Evolutionary conservation across 2,888 invertebrate genomes (phyloP), one percentile per base, ranked within the genome.

Genomic region (Dorcus parallelipipedus): DNA sequence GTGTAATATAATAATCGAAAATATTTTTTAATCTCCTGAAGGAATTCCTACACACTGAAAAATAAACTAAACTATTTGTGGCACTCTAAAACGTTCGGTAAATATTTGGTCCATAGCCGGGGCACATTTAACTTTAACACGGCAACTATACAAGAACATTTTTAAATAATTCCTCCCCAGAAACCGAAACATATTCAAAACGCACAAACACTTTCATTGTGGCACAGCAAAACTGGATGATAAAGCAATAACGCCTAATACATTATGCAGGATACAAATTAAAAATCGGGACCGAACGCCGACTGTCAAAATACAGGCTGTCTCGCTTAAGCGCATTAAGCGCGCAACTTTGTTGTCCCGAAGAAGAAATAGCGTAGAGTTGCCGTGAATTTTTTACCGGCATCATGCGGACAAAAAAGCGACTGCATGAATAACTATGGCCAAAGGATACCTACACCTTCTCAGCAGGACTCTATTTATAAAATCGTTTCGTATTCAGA

Each of bases 251-350:
- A 55, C 61, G 56, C 23, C 58, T 54, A 58, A 55, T 57, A 56
- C 48, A 60, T 62, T 64, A 62, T 64, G 62, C 62, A 59, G 57
- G 58, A 55, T 52, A 56, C 60, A 60, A 64, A 62, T 62, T 64
- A 59, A 64, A 63, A 62, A 64, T 53, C 20, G 33, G 42, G 40
- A 38, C 52, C 20, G 17, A 14, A 38, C 38, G 14, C 49, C 38
- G 49, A 38, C 38, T 49, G 38, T 38, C 49, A 49, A 49, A 49
- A 49, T 38, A 45, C 14, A 20, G 14, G 17, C n/a, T 10, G 17
- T 45, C 45, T 45, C 45, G 20, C 9, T 45, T 23, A 17, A 17
- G 20, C 45, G 20, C 20, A 20, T 20, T 20, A 20, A 20, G 20
- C 20, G 20, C 20, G 3, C 26, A 33, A 6, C 26, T 33, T 33